Evolutionary conservation across 1,140 invertebrate genomes (phyloP).

Genomic region (Temnothorax nylanderi): DNA sequence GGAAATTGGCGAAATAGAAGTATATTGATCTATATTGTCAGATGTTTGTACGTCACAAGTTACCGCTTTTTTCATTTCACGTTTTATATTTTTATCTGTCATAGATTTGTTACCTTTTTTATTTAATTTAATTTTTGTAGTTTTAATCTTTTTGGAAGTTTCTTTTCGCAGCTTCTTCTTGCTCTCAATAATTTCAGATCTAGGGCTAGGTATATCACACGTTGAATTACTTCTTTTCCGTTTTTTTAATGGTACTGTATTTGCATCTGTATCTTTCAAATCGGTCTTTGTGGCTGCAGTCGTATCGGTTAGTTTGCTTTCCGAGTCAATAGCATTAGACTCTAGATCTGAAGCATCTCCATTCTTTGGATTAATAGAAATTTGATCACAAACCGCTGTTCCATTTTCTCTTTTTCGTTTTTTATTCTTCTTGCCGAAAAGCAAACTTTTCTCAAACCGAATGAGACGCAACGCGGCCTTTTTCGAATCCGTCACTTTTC

Average conservation of each 20-base stretch:
- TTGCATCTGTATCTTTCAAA: conserved; percentile 6
- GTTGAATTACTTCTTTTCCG: neutral
- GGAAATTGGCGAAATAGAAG: neutral
- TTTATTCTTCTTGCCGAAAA: conserved; percentile 71
- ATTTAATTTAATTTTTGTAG: conserved; percentile 46
- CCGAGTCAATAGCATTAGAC: neutral
- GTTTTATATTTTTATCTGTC: neutral
- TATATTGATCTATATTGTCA: conserved; percentile 4
- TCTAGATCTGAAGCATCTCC: neutral
- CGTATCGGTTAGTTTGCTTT: conserved; percentile 4
- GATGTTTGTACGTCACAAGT: conserved; percentile 34
- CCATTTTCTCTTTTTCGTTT: conserved; percentile 61
- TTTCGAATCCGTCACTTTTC: conserved; percentile 75
- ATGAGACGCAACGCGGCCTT: conserved; percentile 80
- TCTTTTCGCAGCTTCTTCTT: neutral
- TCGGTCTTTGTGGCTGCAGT: neutral
- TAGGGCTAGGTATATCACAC: neutral
- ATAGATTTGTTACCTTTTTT: neutral
- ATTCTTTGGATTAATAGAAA: neutral
- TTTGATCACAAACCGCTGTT: neutral
- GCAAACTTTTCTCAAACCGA: conserved; percentile 80
- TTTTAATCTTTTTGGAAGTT: conserved; percentile 3
- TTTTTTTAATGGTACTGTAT: conserved; percentile 25
- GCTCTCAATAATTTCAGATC: neutral
- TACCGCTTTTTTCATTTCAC: conserved; percentile 25